Evolutionary conservation across 2,113 vertebrate species (phyloP), one percentile per base, ranked within the genome.

Genomic region (Beaufortia kweichowensis): DNA sequence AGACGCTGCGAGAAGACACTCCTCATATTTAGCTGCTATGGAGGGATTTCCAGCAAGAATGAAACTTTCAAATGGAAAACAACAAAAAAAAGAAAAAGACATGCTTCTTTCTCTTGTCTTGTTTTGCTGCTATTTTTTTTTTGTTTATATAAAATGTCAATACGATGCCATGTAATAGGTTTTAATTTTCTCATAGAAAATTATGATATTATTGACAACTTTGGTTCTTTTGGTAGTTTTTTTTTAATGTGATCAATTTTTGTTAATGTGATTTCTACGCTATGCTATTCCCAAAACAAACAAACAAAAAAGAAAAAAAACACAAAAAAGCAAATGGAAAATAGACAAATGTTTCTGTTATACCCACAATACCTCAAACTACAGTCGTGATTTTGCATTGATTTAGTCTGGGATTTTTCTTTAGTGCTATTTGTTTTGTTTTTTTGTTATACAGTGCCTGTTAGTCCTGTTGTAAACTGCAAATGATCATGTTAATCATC

Each of bases 71-170:
- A 64, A 69, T 82, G 81, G 69, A 85, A 81, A 82, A 82, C 35
- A 67, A 89, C 89, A 91, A 88, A 83, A 86, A 91, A 84, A 39
- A 8, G 85, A 90, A 83, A 89, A 88, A 88, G 91, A 89, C 91
- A 89, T 88, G 88, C 94, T 94, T 91, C 92, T 95, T 92, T 88
- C 93, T 95, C 91, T 91, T 94, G 90, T 94, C 88, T 93, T 94
- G 92, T 96, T 95, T 94, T 98, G 96, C 95, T 98, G 96, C 96
- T 98, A 98, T 94, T 91, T 90, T 91, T 93, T 89, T 89, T 93
- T 92, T 89, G 90, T 90, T 91, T 90, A 90, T 88, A 87, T 93
- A 94, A 89, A 87, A 92, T 95, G 95, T 96, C 93, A 94, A 91
- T 95, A 92, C 94, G 93, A 92, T 95, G 94, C 95, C 94, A 94